These are phyloP conservation scores for Falco concolor DNA, from an alignment of 2,797 vertebrate genomes.

Conservation along the genomic window DNA sequence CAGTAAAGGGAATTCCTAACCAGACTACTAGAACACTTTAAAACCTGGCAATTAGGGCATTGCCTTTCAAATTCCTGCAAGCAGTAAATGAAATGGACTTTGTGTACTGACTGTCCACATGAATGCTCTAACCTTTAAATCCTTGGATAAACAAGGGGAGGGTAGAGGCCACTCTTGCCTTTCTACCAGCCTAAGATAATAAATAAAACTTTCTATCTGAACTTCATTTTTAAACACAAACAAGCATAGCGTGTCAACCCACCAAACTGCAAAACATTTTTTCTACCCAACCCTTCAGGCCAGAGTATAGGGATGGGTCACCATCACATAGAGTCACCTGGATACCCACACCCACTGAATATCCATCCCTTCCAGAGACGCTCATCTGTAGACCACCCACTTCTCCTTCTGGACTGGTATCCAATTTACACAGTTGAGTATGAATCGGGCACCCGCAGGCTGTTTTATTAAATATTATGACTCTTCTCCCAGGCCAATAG, in stretches of 20 bases:
- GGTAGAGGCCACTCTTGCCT: neutral
- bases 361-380: neutral
- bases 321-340: neutral
- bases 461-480: neutral
- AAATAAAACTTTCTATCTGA: neutral
- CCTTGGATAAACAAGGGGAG: neutral
- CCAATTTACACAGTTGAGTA: neutral
- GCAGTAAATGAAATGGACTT: neutral
- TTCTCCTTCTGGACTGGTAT: neutral
- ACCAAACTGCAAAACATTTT: neutral
- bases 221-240: neutral
- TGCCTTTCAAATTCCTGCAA: neutral
- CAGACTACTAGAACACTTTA: neutral
- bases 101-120: neutral
- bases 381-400: neutral
- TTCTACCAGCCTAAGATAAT: neutral
- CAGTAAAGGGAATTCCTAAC: neutral
- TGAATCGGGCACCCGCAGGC: neutral
- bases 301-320: neutral
- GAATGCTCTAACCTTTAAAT: constrained; percentile 11
- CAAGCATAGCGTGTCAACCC: neutral
- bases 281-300: neutral
- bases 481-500: neutral
- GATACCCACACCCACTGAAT: neutral
- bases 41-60: neutral